phyloP scores from a whole-genome alignment of 2,888 invertebrate species.

The Polymixis lichenea region DNA sequence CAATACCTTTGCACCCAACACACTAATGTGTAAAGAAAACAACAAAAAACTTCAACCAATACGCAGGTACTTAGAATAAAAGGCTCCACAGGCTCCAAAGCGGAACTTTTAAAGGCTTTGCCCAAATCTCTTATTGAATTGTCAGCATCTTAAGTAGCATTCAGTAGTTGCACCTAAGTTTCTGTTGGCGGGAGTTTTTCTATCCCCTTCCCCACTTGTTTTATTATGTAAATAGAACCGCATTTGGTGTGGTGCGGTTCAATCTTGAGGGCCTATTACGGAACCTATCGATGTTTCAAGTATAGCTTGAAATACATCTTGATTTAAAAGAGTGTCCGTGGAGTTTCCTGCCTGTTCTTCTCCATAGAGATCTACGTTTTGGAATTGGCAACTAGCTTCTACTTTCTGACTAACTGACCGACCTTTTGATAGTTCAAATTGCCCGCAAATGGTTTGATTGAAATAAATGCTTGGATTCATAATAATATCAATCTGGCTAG shows the following conservation, averaged over 20 bases:
- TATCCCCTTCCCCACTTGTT: constrained; percentile 66
- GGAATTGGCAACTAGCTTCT: no score
- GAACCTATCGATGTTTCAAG: constrained; percentile 5
- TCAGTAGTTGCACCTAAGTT: constrained; percentile 62
- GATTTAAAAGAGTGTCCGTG: no score
- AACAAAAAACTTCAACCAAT: constrained; percentile 23
- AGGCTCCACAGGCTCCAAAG: constrained; percentile 22
- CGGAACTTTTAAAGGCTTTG: constrained; percentile 63
- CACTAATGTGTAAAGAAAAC: neutral
- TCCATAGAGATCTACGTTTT: no score
- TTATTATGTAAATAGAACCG: constrained; percentile 76
- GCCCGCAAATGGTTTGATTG: no score
- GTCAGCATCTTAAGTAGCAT: constrained; percentile 59
- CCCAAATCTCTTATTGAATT: constrained; percentile 66
- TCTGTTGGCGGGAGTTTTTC: constrained; percentile 59
- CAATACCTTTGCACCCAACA: neutral
- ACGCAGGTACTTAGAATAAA: constrained; percentile 46
- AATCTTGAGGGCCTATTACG: constrained; percentile 63
- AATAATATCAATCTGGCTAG: no score
- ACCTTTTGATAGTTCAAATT: no score
- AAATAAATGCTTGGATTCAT: no score
- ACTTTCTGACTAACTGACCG: no score
- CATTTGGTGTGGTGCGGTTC: constrained; percentile 65
- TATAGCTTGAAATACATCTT: neutral
- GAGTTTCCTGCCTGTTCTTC: no score